Evolutionary conservation across 2,113 vertebrate species (phyloP).

Genomic region (Podarcis cretensis): DNA sequence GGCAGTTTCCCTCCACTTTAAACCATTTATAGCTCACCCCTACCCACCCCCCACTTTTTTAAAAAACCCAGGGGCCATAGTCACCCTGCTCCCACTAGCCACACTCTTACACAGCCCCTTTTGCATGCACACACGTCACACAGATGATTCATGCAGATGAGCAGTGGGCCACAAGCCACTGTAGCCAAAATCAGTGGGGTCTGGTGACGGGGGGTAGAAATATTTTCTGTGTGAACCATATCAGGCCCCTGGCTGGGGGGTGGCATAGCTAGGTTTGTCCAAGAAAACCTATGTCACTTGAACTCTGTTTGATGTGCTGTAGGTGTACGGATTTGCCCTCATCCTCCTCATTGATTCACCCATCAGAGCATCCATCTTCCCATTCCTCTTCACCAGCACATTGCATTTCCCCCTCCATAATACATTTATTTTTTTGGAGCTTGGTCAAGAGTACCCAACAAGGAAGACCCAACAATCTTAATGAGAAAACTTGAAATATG

Average conservation of each 20-base stretch:
- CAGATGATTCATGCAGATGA: too few relatives aligned
- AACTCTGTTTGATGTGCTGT: background rate
- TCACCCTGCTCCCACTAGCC: too few relatives aligned
- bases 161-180: too few relatives aligned
- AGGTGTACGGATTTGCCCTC: background rate
- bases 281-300: background rate
- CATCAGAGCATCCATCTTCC: slow-evolving; percentile 17
- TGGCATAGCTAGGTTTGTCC: background rate
- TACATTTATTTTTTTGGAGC: slow-evolving; percentile 47
- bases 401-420: slow-evolving; percentile 28
- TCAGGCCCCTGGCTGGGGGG: too few relatives aligned
- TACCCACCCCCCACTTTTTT: too few relatives aligned
- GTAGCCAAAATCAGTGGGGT: too few relatives aligned
- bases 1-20: background rate
- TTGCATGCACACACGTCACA: too few relatives aligned
- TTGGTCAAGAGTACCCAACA: background rate
- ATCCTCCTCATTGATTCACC: background rate
- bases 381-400: background rate
- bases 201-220: too few relatives aligned
- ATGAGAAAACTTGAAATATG: background rate
- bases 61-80: too few relatives aligned
- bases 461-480: slow-evolving; percentile 10
- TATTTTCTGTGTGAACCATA: too few relatives aligned
- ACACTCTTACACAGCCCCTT: too few relatives aligned
- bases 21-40: too few relatives aligned